phyloP scores from a whole-genome alignment of 2,888 invertebrate genomes.

The Ecliptopera silaceata region DNA sequence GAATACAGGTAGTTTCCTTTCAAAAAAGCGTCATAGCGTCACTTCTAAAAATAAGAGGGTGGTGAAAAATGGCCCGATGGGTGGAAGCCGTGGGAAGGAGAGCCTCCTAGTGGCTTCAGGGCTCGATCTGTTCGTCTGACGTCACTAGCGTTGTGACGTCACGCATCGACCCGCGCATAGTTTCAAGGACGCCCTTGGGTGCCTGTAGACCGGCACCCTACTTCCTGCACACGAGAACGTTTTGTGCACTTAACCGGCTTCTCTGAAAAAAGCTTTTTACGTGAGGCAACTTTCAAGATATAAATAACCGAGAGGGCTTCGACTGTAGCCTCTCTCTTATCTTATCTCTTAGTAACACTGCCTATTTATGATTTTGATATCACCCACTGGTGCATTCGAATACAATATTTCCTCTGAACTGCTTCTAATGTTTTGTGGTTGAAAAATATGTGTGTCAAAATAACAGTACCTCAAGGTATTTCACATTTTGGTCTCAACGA shows the following conservation, averaged over 20 bases:
- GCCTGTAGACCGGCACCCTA: slow-evolving; percentile 55
- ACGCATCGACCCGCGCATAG: slow-evolving; percentile 72
- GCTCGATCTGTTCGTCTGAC: slow-evolving; percentile 67
- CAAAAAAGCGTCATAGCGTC: slow-evolving; percentile 66
- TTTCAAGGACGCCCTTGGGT: slow-evolving; percentile 77
- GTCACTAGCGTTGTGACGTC: slow-evolving; percentile 71
- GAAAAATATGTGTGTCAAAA: not conserved
- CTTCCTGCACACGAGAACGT: slow-evolving; percentile 55
- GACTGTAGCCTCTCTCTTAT: not conserved
- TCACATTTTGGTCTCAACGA: slow-evolving; percentile 11
- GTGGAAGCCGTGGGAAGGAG: slow-evolving; percentile 49
- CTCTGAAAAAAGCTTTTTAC: slow-evolving; percentile 5
- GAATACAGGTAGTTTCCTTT: slow-evolving; percentile 15
- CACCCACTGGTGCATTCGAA: too few species aligned
- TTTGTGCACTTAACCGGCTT: slow-evolving; percentile 36
- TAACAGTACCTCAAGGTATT: not conserved
- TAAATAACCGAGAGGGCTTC: not conserved
- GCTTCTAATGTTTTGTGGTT: not conserved
- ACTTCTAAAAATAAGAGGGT: slow-evolving; percentile 76
- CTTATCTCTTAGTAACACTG: not conserved
- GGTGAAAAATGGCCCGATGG: slow-evolving; percentile 54
- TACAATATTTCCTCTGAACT: too few species aligned
- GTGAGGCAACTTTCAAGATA: not conserved
- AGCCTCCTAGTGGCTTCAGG: slow-evolving; percentile 60
- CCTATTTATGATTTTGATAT: too few species aligned